phyloP scores from a whole-genome alignment of 2,797 vertebrate species.

The Rachycentron canadum region DNA sequence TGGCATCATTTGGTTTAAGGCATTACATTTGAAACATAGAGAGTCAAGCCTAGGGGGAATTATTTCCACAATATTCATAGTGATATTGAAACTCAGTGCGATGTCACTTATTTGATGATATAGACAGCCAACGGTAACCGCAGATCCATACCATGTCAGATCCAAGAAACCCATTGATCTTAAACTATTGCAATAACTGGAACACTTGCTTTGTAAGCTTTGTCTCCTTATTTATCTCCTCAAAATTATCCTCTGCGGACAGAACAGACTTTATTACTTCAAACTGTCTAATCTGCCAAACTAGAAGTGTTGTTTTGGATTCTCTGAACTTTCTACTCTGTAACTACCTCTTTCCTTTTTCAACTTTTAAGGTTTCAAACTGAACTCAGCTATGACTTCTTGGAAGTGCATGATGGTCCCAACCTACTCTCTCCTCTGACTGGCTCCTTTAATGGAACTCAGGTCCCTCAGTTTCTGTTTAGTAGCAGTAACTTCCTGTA shows the following conservation, averaged over 20 bases:
- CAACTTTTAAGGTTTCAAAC: constrained; percentile 92
- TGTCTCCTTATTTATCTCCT: constrained; percentile 32
- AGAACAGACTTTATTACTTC: constrained; percentile 11
- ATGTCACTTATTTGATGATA: constrained; percentile 41
- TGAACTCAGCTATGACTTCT: constrained; percentile 97
- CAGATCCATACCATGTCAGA: constrained; percentile 57
- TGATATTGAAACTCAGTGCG: constrained; percentile 21
- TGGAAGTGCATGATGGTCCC: constrained; percentile 97
- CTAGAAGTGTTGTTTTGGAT: constrained; percentile 23
- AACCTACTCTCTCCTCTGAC: constrained; percentile 96
- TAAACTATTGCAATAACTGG: constrained; percentile 42
- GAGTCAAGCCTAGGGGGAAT: background rate
- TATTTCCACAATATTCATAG: constrained; percentile 37
- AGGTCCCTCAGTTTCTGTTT: constrained; percentile 97
- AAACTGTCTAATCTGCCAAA: constrained; percentile 28
- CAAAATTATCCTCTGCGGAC: constrained; percentile 29
- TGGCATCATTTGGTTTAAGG: background rate
- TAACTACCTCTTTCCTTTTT: constrained; percentile 22
- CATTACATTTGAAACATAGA: background rate
- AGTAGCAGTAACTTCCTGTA: constrained; percentile 96
- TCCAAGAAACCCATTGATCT: constrained; percentile 54
- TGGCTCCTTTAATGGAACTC: constrained; percentile 96
- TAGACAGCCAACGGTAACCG: constrained; percentile 7
- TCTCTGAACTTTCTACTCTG: constrained; percentile 19
- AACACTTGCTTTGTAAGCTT: constrained; percentile 11